Evolutionary conservation across 2,888 invertebrate genomes (phyloP), one percentile per base, ranked within the genome.

Genomic region (Bellardia pandia): DNA sequence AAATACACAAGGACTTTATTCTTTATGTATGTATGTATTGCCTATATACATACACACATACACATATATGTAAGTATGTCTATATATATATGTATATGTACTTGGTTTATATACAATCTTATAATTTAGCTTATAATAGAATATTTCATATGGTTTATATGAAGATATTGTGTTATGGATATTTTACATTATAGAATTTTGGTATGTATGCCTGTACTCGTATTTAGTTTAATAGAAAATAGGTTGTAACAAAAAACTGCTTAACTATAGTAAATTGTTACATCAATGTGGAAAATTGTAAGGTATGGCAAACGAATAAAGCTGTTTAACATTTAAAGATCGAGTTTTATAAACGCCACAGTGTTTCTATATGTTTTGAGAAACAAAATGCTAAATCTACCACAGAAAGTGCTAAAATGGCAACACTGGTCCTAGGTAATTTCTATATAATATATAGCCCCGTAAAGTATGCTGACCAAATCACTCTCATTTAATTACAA

Each of bases 91-190:
- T 37, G 6, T 6, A 37, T 37, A 37, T 37, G 37, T 37, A 37
- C 37, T 2, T 11, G 37, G 40, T 40, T 23, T 66, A 51, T 30
- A 66, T 5, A 82, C 51, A 75, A 75, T 42, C 68, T 82, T 76
- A 69, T 82, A 68, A 82, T 82, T 82, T 82, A 42, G 40, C 75
- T 75, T 82, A 69, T 60, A 82, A 69, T 82, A 60, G 75, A 69
- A 82, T 82, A 76, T 68, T 51, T 60, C 13, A 66, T 82, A 51
- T 66, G 64, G 4, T 51, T 53, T 42, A 71, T 42, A 42, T 62
- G 42, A 62, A 53, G 71, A 23, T 82, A 66, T 48, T 66, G 37
- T 37, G 37, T 37, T 37, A 37, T 37, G 37, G 37, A 37, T 37
- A 37, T 37, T 37, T 37, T 37, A 37, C 5, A 37, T 62, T 60